Evolutionary conservation across 2,797 vertebrate genomes (phyloP), one percentile per base, ranked within the genome.

Genomic region (Scomberomorus guttatus): DNA sequence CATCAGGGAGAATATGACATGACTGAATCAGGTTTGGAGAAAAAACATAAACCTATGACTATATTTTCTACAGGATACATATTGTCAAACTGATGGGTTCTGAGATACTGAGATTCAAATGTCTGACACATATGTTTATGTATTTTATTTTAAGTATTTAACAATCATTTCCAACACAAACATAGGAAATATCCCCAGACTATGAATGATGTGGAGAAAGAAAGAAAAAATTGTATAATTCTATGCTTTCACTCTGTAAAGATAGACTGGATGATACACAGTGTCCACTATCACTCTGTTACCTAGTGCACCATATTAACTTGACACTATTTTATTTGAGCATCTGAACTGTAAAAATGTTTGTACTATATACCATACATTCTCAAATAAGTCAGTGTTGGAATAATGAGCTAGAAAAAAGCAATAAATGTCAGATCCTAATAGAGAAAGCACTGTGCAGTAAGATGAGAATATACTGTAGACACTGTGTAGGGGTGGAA

Each of bases 1-100:
- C 48, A 72, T 69, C 46, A 62, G 39, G 51, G 34, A 37, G 10
- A 72, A 75, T 66, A 25, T 68, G 15, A 64, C 55, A 52, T 24
- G 15, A 25, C 5, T 62, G 11, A 54, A 52, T 57, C 48, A 32
- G 22, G 7, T 12, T 37, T 37, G 9, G 11, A 37, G 3, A 37
- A 37, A 72, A 75, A 67, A 42, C 20, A 48, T 9, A 15, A 39
- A 59, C 15, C 8, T 24, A 18, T 44, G 24, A 27, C 14, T 2
- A 6, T 61, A 24, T 50, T 48, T 48, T 24, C 34, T 34, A 25
- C 20, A 55, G 7, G 20, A 5, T 27, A n/a, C 22, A 24, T 62
- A 17, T 12, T 3, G 8, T 32, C 34, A 13, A 18, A 29, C 17
- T 46, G 10, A 73, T 46, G 9, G 39, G n/a, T 17, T 22, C 2